Evolutionary conservation across 2,797 vertebrate genomes (phyloP), one percentile per base, ranked within the genome.

Genomic region (Hozukius guyotensis): DNA sequence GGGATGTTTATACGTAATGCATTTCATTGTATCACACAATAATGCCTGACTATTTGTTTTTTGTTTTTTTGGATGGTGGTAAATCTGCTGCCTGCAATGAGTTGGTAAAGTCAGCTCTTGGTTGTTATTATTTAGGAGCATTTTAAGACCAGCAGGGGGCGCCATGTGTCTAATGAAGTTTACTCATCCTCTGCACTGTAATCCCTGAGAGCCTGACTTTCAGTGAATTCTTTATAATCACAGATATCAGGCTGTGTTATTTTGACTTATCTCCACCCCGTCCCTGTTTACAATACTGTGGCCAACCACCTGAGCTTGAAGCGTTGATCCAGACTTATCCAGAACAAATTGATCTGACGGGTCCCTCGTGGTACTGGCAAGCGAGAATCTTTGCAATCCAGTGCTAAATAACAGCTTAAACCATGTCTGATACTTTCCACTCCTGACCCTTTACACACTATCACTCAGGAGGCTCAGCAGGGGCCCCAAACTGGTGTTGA

Each of bases 71-170:
- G n/a, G 7, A 11, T 67, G 12, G 0, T 55, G 24, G 52, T 38
- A 18, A 61, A 62, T 49, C 25, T 29, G 8, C 22, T 11, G 61
- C 11, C 27, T 22, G 20, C 29, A 32, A 27, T 25, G 8, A 64
- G 36, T 52, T 59, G 20, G 53, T 55, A 55, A 5, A 57, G 13
- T 62, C 31, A 52, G 36, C 13, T 27, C 4, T 27, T 2, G 10
- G n/a, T 36, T 52, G 18, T 34, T 22, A 2, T 59, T 60, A 20
- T 78, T 68, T 16, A 5, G 36, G 8, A 63, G 18, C 10, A n/a
- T 16, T 7, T 18, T 12, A 2, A 2, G 16, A 27, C 93, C 93
- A 93, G 36, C 83, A 94, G 94, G 75, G 84, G 93, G 90, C 62
- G 88, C 87, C n/a, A 49, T 82, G 36, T 71, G 56, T 55, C 78